Conservation (phyloP, 2,888 invertebrate genomes). For the Monopis laevigella region DNA sequence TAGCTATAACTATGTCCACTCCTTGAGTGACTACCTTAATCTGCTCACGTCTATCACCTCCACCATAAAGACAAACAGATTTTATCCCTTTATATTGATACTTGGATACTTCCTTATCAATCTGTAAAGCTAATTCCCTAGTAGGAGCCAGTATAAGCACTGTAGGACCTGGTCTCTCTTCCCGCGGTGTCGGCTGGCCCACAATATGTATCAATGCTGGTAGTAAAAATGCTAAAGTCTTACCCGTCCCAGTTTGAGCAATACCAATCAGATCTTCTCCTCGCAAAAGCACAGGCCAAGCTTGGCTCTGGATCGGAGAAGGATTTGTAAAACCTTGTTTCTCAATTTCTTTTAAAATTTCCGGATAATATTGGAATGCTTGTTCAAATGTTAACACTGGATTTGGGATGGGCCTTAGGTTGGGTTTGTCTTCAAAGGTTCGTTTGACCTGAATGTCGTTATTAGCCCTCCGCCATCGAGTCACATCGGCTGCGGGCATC, state of each 20-base stretch:
- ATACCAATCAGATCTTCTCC: slow-evolving; percentile 97
- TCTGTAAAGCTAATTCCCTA: slow-evolving; percentile 91
- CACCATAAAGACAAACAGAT: slow-evolving; percentile 92
- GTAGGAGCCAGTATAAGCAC: slow-evolving; percentile 93
- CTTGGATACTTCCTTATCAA: slow-evolving; percentile 90
- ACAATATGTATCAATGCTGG: slow-evolving; percentile 95
- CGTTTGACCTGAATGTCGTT: slow-evolving; percentile 80
- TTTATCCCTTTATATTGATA: slow-evolving; percentile 89
- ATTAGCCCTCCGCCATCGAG: slow-evolving; percentile 69
- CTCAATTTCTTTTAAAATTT: slow-evolving; percentile 80
- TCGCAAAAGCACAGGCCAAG: slow-evolving; percentile 92
- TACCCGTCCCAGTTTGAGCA: slow-evolving; percentile 94
- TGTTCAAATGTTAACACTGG: slow-evolving; percentile 85
- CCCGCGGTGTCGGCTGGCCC: slow-evolving; percentile 78
- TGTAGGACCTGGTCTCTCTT: slow-evolving; percentile 81
- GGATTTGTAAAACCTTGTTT: slow-evolving; percentile 85
- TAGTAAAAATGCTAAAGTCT: slow-evolving; percentile 92
- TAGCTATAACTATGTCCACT: slow-evolving; percentile 95
- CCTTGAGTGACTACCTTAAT: slow-evolving; percentile 77
- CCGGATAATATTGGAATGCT: slow-evolving; percentile 83
- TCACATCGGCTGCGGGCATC: slow-evolving; percentile 72
- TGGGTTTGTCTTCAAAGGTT: slow-evolving; percentile 66
- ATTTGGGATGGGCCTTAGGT: slow-evolving; percentile 71
- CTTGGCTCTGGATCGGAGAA: slow-evolving; percentile 92
- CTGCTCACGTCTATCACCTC: slow-evolving; percentile 83